Conservation (phyloP, 2,797 vertebrate genomes). For the Enteromius anoplus region DNA sequence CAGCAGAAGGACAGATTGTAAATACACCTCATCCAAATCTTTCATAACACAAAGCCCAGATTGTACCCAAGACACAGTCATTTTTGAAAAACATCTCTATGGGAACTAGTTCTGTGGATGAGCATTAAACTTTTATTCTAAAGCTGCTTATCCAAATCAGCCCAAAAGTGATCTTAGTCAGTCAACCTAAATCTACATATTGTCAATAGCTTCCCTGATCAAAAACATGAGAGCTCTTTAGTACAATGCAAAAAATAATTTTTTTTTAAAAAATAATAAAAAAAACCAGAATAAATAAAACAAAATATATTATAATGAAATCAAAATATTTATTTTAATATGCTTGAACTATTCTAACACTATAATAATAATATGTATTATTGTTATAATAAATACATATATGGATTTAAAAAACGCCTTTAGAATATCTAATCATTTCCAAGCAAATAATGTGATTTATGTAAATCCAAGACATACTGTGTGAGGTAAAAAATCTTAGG, state of each 20-base stretch:
- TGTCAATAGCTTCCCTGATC: not conserved
- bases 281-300: not conserved
- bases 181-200: not conserved
- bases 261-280: too few relatives aligned
- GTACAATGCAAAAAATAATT: not conserved
- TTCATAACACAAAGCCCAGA: slow-evolving; percentile 13
- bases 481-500: not conserved
- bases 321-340: not conserved
- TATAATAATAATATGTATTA: not conserved
- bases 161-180: not conserved
- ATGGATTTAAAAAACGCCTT: not conserved
- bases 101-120: not conserved
- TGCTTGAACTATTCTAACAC: not conserved
- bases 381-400: not conserved
- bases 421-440: not conserved
- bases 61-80: not conserved
- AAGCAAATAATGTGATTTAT: not conserved
- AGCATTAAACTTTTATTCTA: slow-evolving; percentile 2
- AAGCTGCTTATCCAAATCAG: not conserved
- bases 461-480: not conserved
- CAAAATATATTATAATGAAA: not conserved
- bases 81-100: not conserved
- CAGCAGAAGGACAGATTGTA: slow-evolving; percentile 27
- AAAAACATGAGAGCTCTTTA: not conserved
- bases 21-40: slow-evolving; percentile 16